Percentiles rank a stretch among this genome's conserved stretches.
Evolutionary conservation across 2,797 vertebrate species (phyloP).

Genomic region (Falco biarmicus): DNA sequence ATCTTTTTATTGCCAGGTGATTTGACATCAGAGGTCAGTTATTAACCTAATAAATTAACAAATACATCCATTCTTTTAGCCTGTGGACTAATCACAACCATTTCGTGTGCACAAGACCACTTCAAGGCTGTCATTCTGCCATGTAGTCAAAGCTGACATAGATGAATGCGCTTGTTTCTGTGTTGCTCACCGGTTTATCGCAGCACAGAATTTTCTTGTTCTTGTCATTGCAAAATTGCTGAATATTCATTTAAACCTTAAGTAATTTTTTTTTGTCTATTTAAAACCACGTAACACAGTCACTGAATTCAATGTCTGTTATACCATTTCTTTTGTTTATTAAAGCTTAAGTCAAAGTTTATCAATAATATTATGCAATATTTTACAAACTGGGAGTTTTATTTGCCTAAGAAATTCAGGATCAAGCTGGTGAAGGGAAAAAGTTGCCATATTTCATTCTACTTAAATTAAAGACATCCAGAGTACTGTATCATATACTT

Average conservation of each 20-base stretch:
- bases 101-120: conserved; percentile 11
- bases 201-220: neutral
- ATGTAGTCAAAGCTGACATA: neutral
- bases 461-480: neutral
- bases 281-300: neutral
- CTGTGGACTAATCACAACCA: neutral
- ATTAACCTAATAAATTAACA: conserved; percentile 18
- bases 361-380: neutral
- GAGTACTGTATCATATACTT: neutral
- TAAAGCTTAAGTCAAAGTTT: neutral
- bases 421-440: neutral
- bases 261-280: neutral
- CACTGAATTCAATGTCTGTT: neutral
- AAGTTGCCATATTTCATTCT: neutral
- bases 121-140: conserved; percentile 1
- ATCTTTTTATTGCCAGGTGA: neutral
- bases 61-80: neutral
- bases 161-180: conserved; percentile 38
- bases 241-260: neutral
- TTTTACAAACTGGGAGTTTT: neutral
- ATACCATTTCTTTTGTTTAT: neutral
- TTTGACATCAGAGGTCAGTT: neutral
- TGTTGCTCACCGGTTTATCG: neutral
- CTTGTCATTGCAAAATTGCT: neutral
- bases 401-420: neutral